Percentiles rank a stretch among this genome's conserved stretches.
Evolutionary conservation across 2,113 vertebrate genomes (phyloP).

Genomic region (Petaurus breviceps): DNA sequence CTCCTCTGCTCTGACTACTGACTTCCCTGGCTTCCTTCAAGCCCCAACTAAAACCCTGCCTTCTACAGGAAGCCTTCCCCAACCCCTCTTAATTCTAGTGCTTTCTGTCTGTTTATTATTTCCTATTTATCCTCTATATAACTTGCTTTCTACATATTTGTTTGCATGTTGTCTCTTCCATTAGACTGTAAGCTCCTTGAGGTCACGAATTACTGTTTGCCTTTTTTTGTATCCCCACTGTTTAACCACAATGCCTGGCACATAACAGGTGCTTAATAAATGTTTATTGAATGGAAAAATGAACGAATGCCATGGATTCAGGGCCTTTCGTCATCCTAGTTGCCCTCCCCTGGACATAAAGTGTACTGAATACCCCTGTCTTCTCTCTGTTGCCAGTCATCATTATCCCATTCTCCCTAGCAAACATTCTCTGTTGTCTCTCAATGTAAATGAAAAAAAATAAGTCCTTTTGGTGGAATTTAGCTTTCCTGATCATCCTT

Average conservation of each 20-base stretch:
- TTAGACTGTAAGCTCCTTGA: background rate
- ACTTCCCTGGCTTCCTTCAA: background rate
- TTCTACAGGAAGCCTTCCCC: background rate
- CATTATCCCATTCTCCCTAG: background rate
- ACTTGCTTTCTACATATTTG: background rate
- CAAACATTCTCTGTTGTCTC: background rate
- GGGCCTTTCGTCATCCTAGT: background rate
- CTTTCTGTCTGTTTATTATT: background rate
- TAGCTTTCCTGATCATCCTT: background rate
- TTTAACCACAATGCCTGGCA: background rate
- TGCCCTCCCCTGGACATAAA: background rate
- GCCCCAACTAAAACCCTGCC: background rate
- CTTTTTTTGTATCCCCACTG: background rate
- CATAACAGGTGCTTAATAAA: background rate
- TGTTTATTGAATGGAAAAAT: background rate
- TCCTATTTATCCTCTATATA: background rate
- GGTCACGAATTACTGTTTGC: background rate
- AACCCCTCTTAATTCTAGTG: background rate
- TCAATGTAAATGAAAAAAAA: background rate
- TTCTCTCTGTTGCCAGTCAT: background rate
- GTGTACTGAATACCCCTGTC: background rate
- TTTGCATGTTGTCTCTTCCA: background rate
- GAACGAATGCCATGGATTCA: background rate
- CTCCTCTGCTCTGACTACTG: background rate
- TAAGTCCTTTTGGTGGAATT: background rate